Conservation (phyloP, 2,888 invertebrate genomes). For the Lasioglossum pauxillum region DNA sequence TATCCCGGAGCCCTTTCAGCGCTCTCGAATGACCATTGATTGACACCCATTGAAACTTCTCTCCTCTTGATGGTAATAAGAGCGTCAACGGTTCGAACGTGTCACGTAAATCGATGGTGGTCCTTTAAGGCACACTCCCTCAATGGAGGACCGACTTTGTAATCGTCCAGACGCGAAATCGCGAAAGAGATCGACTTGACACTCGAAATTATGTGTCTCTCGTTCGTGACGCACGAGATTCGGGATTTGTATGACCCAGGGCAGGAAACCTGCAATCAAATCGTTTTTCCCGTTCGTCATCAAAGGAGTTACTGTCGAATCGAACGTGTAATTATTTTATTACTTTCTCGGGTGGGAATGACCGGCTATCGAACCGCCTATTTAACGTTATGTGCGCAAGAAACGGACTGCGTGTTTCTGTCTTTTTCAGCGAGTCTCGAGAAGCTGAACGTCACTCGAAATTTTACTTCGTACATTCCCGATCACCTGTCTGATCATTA, state of each 20-base stretch:
- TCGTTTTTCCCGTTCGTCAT: background rate
- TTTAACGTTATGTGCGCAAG: background rate
- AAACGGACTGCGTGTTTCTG: background rate
- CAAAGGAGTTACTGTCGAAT: background rate
- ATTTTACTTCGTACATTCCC: background rate
- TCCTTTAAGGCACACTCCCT: background rate
- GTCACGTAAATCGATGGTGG: slow-evolving; percentile 38
- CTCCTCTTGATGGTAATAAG: slow-evolving; percentile 20
- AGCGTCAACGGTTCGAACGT: slow-evolving; percentile 26
- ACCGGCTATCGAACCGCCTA: background rate
- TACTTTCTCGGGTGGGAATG: background rate
- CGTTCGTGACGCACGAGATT: background rate
- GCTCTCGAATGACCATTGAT: slow-evolving; percentile 34
- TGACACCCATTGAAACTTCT: slow-evolving; percentile 31
- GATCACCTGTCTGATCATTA: background rate
- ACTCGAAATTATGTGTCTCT: background rate
- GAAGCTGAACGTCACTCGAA: background rate
- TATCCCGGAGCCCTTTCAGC: slow-evolving; percentile 16
- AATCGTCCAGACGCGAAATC: background rate
- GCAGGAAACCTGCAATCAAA: background rate
- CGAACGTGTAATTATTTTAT: background rate
- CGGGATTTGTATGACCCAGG: background rate
- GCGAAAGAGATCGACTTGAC: background rate
- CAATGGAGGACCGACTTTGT: background rate
- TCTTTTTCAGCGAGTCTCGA: background rate